Evolutionary conservation across 1,140 invertebrate species (phyloP), one percentile per base, ranked within the genome.

Genomic region (honey bee (Apis mellifera)): DNA sequence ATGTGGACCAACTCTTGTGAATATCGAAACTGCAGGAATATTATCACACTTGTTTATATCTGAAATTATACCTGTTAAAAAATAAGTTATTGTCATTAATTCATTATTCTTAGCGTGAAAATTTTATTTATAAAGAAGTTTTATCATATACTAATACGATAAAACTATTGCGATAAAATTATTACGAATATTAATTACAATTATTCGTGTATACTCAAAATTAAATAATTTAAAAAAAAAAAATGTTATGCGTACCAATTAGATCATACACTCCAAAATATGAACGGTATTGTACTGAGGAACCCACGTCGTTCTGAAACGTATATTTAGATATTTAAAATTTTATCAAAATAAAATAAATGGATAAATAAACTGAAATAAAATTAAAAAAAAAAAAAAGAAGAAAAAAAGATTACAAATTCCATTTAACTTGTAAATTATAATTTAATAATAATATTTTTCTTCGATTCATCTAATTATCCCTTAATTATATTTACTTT

Each of bases 1-100:
- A 90, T 95, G 95, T 21, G 94, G 93, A 21, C 94, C 94, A 3
- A 97, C 91, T 87, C 94, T 95, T 1, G 96, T 96, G 88, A 95
- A 97, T 17, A 96, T 92, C 3, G 96, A 95, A 19, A 95, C 94
- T n/a, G 89, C 90, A 32, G 88, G 83, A 19, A 60, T 84, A 11
- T 84, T 76, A 21, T 91, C 90, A 75, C 95, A 95, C 50, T 91
- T 84, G 86, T 95, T 95, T 9, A 90, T 83, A 66, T 94, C 93
- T n/a, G 94, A 92, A 72, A 95, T 81, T 77, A 95, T 92, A 42
- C 94, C 94, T 95, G 68, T 85, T 2, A 60, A 12, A 55, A 9
- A 48, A 68, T 23, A 13, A 50, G 66, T 65, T 42, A 23, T 48
- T 73, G 17, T 17, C 50, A 50, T 48, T 19, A 69, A 50, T 48